Evolutionary conservation across 2,888 invertebrate genomes (phyloP).

Genomic region (Pseudococcus jackbeardsleyi): DNA sequence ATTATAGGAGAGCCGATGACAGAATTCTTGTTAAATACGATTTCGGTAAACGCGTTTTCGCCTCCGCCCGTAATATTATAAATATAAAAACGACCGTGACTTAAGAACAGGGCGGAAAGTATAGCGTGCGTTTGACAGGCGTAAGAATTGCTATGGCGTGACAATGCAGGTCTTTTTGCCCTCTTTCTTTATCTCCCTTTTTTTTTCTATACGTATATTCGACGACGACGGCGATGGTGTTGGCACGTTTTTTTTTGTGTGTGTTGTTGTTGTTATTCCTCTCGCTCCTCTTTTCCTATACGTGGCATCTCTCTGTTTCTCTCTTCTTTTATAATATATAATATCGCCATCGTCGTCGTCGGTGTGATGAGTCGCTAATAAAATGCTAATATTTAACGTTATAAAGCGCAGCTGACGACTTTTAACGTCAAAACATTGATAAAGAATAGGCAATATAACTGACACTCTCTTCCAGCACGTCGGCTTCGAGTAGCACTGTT

Average conservation of each 20-base stretch:
- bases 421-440: slow-evolving; percentile 64
- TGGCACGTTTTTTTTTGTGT: slow-evolving; percentile 18
- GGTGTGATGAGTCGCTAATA: slow-evolving; percentile 64
- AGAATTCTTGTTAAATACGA: slow-evolving; percentile 58
- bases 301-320: not conserved
- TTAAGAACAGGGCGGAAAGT: slow-evolving; percentile 54
- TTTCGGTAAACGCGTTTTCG: slow-evolving; percentile 55
- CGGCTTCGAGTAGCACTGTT: slow-evolving; percentile 37
- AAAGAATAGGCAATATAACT: slow-evolving; percentile 64
- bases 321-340: slow-evolving; percentile 53
- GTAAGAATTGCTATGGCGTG: slow-evolving; percentile 64
- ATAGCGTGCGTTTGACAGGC: slow-evolving; percentile 64
- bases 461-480: slow-evolving; percentile 48
- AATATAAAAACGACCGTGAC: slow-evolving; percentile 63
- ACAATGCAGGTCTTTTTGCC: slow-evolving; percentile 60
- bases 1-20: slow-evolving; percentile 42
- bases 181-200: slow-evolving; percentile 40
- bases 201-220: not conserved
- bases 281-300: not conserved
- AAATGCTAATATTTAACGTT: slow-evolving; percentile 65
- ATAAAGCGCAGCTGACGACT: slow-evolving; percentile 65
- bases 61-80: slow-evolving; percentile 46
- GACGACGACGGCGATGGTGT: not conserved
- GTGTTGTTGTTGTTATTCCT: not conserved
- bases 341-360: slow-evolving; percentile 43